Evolutionary conservation across 2,888 invertebrate genomes (phyloP), one percentile per base, ranked within the genome.

Genomic region (Phytoseiulus persimilis): DNA sequence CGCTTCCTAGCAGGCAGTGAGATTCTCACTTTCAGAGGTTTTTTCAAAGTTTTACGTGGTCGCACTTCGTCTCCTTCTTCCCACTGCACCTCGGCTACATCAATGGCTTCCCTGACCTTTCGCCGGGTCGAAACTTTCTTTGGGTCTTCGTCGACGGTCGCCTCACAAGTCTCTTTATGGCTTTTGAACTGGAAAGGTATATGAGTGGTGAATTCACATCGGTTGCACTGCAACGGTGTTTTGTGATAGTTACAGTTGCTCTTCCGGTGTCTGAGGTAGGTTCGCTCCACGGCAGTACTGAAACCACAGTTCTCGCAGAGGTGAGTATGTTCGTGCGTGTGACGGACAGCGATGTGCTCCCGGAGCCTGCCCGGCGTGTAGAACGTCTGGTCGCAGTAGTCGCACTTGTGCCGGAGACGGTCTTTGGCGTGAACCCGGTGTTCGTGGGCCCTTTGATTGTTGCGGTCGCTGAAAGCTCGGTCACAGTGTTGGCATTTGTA

Each of bases 221-320:
- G 32, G n/a, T 33, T 33, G 14, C 87, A 87, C 33, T 87, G 18
- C 33, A 87, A 45, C 0, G 87, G 87, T n/a, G 33, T 87, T 45
- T 87, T 45, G 33, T 87, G 87, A 45, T 39, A 87, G 33, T 87
- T 87, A 87, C 87, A 87, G 33, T 87, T 87, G 33, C 87, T 87
- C 18, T 87, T 87, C 87, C 87, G 32, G 33, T 87, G 87, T n/a
- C 87, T 33, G 28, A 87, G 33, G 18, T 87, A 87, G 33, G 87
- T 87, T 87, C 87, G 32, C 31, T 87, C 87, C 0, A 87, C 87
- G 87, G 87, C 87, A 33, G 87, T 87, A n/a, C 87, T 87, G 32
- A 87, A 87, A 31, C 87, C 87, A 87, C 87, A 87, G 9, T 87
- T 87, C 87, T 87, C 87, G 33, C 87, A 87, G n/a, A 87, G 87